These are phyloP conservation scores for Leptatherina wallacei DNA, from an alignment of 2,797 vertebrate species.

Conservation along the genomic window DNA sequence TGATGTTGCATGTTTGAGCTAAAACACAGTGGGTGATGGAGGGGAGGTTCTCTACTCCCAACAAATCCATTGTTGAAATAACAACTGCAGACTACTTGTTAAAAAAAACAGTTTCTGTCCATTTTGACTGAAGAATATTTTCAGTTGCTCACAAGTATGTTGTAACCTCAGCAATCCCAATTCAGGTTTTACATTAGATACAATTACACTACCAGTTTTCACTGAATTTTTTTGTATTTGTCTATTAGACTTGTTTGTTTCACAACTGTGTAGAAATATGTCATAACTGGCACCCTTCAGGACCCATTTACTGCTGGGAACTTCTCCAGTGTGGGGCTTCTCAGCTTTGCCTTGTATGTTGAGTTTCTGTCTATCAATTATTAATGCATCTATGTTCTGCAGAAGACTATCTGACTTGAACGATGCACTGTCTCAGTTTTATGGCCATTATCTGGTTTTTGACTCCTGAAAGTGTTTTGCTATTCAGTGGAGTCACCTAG, in stretches of 20 bases:
- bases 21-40: not conserved
- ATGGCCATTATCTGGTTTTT: slow-evolving; percentile 76
- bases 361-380: slow-evolving; percentile 77
- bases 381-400: slow-evolving; percentile 75
- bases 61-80: not conserved
- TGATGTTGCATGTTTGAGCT: slow-evolving; percentile 22
- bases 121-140: not conserved
- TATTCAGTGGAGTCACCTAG: slow-evolving; percentile 65
- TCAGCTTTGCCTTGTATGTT: slow-evolving; percentile 56
- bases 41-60: not conserved
- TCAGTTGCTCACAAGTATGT: slow-evolving; percentile 26
- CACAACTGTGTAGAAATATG: slow-evolving; percentile 61
- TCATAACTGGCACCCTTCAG: slow-evolving; percentile 69
- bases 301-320: slow-evolving; percentile 68
- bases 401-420: slow-evolving; percentile 74
- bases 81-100: not conserved
- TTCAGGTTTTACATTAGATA: slow-evolving; percentile 35
- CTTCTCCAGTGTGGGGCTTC: slow-evolving; percentile 57
- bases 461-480: slow-evolving; percentile 73
- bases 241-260: slow-evolving; percentile 56
- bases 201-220: slow-evolving; percentile 46
- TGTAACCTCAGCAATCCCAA: slow-evolving; percentile 33
- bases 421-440: slow-evolving; percentile 77
- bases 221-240: slow-evolving; percentile 59
- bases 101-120: not conserved